Evolutionary conservation across 2,888 invertebrate species (phyloP), one percentile per base, ranked within the genome.

Genomic region (Drepanosiphum platanoidis): DNA sequence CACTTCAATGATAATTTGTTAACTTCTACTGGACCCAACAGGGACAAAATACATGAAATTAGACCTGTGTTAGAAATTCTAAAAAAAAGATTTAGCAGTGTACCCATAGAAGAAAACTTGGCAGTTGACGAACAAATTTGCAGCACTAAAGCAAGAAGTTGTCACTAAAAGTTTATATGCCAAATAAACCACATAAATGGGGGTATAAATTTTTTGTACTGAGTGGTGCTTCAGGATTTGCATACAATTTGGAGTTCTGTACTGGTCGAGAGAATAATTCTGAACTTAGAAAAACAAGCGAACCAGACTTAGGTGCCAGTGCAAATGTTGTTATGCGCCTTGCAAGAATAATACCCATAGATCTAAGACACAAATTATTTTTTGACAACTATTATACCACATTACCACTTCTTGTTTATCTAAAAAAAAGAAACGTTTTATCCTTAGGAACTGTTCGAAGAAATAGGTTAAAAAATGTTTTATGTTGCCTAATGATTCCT

Each of bases 91-190:
- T 80, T 80, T 72, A 32, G 22, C 30, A 32, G 3, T n/a, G 39
- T 74, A 39, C 74, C 80, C 3, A 42, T 80, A 15, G 72, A 72
- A 86, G 80, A 86, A 77, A 36, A 42, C 32, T 46, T 86, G 9
- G 61, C 46, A 61, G 64, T 86, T 30, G 80, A 86, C 42, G 80
- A 86, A 86, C 75, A 86, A 46, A 71, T 86, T 22, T 81, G 74
- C 22, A 64, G 66, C 27, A 42, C 42, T n/a, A 66, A 64, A 71
- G 80, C 18, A 32, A 30, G 74, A 32, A 32, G 39, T 52, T n/a
- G n/a, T 68, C 64, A 32, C 70, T 86, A 7, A 71, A 64, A 72
- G 68, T 72, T 46, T 78, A 86, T 58, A 86, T 77, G 46, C 78
- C 86, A 22, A 68, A 34, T 34, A 86, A 86, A 77, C 78, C 77